Percentiles rank a stretch among this genome's conserved stretches.
phyloP scores from a whole-genome alignment of 2,888 invertebrate species.

The Tenodera sinensis region DNA sequence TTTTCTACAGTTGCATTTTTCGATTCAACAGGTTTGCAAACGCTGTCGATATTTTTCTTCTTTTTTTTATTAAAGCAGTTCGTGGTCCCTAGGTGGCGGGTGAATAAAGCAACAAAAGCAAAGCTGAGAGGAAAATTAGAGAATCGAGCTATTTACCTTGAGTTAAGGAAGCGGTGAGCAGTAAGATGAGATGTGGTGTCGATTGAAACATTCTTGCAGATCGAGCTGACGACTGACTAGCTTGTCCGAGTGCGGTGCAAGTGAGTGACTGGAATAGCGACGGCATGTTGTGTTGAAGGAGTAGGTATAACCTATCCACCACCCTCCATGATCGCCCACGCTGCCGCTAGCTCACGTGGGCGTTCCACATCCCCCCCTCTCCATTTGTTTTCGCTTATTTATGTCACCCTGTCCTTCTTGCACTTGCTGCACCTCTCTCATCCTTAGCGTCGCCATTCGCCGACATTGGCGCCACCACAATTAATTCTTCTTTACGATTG shows the following conservation, averaged over 20 bases:
- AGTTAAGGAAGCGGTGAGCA: neutral
- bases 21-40: too few relatives aligned
- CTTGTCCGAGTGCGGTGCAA: neutral
- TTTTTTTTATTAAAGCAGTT: too few relatives aligned
- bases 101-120: too few relatives aligned
- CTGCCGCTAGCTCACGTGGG: neutral
- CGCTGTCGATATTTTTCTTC: too few relatives aligned
- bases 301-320: neutral
- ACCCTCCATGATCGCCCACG: neutral
- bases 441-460: neutral
- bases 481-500: neutral
- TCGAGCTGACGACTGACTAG: neutral
- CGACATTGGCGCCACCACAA: neutral
- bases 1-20: too few relatives aligned
- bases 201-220: neutral
- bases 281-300: neutral
- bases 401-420: neutral
- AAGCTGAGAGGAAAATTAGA: neutral
- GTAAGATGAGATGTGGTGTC: neutral
- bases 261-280: neutral
- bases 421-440: neutral
- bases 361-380: neutral
- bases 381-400: neutral
- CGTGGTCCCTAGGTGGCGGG: too few relatives aligned
- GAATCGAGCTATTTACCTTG: neutral